Base-by-base conservation (phyloP, 1,140 invertebrate genomes). In the Drosophila sucinea region DNA sequence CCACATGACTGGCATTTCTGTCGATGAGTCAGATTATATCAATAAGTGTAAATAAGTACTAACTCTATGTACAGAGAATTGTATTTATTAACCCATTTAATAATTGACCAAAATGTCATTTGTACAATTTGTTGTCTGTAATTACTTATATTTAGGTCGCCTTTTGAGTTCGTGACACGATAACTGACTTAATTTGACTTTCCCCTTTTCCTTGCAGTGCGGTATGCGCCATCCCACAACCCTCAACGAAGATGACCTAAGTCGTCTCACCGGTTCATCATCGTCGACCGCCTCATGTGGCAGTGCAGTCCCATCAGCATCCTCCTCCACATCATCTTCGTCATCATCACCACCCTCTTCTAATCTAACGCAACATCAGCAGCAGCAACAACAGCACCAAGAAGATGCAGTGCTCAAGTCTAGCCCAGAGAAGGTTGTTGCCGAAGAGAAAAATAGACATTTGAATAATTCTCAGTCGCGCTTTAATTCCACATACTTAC, bases 171-270 rank as follows among this genome's bases (percentile, higher is more conserved):
- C 7, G 56, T 73, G 17, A 17, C 70, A 74, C 56, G 44, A n/a
- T 1, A 67, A 67, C n/a, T 62, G 25, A n/a, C 11, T 23, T 35
- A 38, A 55, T 35, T 33, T 25, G 11, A 17, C 54, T 27, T 27
- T 32, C 55, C 63, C 33, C 25, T 38, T 35, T 51, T n/a, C 17
- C 25, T 70, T 91, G 1, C 74, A 92, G 91, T 92, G 91, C 91
- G 91, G 91, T 91, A 92, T 92, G 91, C 91, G 91, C 82, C 90
- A 92, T 90, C 91, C 91, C 80, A 92, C 87, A 78, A 91, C 87
- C 78, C 84, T 90, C 77, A 92, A 91, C 79, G 91, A 92, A 91
- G 91, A 90, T 90, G 91, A 92, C 90, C 65, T 92, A 55, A 92
- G 91, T 92, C 90, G 91, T 92, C 90, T 92, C 65, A 92, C 91